Conservation (phyloP, 2,888 invertebrate genomes). For the Schrankia costaestrigalis region DNA sequence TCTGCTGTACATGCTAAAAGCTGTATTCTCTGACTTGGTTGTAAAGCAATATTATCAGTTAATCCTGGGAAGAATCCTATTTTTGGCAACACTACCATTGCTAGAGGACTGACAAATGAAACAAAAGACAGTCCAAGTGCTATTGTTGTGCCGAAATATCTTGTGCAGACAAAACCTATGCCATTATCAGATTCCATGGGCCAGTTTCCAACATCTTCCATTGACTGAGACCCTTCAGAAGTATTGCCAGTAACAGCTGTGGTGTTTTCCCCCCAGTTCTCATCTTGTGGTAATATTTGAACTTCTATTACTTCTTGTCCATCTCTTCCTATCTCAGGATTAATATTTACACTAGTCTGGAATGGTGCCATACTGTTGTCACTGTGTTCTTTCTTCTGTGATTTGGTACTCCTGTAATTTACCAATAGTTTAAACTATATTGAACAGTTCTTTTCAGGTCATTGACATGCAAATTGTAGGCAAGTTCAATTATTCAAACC, state of each 20-base stretch:
- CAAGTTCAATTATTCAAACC: no score
- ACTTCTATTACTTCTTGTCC: conserved; percentile 97
- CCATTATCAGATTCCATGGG: conserved; percentile 87
- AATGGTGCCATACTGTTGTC: conserved; percentile 90
- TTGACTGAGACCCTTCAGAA: conserved; percentile 96
- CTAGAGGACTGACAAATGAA: conserved; percentile 94
- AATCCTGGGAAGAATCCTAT: conserved; percentile 90
- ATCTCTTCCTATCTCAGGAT: conserved; percentile 86
- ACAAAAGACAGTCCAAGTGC: conserved; percentile 89
- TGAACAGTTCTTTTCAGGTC: no score
- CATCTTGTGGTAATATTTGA: conserved; percentile 97
- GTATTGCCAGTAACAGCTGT: conserved; percentile 98
- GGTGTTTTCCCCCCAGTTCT: conserved; percentile 99
- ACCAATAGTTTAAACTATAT: background rate
- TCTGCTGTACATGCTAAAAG: conserved; percentile 93
- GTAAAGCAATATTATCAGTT: conserved; percentile 84
- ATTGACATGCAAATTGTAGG: no score
- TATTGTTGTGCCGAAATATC: conserved; percentile 90
- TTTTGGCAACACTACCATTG: conserved; percentile 97
- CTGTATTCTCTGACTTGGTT: conserved; percentile 84
- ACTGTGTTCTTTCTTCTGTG: conserved; percentile 82
- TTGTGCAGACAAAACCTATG: conserved; percentile 87
- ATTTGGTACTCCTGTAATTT: conserved; percentile 82
- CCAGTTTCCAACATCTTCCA: conserved; percentile 94
- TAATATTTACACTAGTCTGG: conserved; percentile 91